phyloP scores from a whole-genome alignment of 2,797 vertebrate genomes.

The Mormyrus proboscirostris region DNA sequence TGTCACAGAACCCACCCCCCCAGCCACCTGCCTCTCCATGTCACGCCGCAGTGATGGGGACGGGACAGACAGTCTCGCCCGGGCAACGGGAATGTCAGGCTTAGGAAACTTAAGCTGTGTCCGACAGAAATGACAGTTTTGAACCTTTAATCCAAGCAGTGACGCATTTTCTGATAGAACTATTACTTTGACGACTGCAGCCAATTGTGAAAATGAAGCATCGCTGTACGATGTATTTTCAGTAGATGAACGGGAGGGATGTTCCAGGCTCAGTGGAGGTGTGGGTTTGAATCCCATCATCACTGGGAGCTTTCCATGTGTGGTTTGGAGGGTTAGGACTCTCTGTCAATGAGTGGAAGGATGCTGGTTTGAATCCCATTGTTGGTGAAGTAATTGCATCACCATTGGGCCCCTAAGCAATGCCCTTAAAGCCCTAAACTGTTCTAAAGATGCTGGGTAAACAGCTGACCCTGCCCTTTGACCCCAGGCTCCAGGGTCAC shows the following conservation, averaged over 20 bases:
- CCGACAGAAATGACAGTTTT: neutral
- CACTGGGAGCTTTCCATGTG: neutral
- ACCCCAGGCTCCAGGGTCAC: neutral
- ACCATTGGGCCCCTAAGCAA: neutral
- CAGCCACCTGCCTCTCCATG: neutral
- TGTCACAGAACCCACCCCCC: conserved; percentile 39
- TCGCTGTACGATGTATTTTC: neutral
- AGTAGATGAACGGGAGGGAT: neutral
- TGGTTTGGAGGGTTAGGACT: neutral
- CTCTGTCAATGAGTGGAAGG: neutral
- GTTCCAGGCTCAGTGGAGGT: neutral
- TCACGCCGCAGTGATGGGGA: neutral
- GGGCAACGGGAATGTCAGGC: neutral
- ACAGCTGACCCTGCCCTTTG: neutral
- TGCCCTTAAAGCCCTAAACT: neutral
- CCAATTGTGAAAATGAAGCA: neutral
- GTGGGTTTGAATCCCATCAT: neutral
- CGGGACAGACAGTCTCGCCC: neutral
- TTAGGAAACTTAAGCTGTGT: neutral
- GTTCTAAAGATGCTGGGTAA: neutral
- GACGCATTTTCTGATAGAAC: neutral
- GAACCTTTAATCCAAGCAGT: neutral
- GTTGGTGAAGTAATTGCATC: neutral
- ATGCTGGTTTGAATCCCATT: neutral
- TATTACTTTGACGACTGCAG: neutral